Evolutionary conservation across 1,140 invertebrate genomes (phyloP).

Genomic region (Condylostylus longicornis): DNA sequence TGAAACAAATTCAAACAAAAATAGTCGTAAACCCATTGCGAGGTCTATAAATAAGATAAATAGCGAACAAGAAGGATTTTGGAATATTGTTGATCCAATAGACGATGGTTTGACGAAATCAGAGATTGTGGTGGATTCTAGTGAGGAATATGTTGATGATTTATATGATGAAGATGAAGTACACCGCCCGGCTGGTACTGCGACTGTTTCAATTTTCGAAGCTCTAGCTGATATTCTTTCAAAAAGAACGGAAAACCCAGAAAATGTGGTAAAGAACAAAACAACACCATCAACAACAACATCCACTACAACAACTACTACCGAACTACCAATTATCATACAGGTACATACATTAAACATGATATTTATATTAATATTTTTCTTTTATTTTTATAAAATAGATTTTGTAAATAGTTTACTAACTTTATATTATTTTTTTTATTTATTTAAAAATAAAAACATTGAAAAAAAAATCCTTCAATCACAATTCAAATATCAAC

Average conservation of each 20-base stretch:
- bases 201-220: conserved; percentile 39
- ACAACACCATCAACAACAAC: conserved; percentile 6
- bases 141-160: conserved; percentile 37
- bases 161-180: conserved; percentile 1
- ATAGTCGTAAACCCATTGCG: too few relatives aligned
- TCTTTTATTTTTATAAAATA: too few relatives aligned
- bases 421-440: too few relatives aligned
- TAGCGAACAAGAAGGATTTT: conserved; percentile 1
- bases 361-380: too few relatives aligned
- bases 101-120: conserved; percentile 3
- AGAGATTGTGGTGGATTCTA: conserved; percentile 34
- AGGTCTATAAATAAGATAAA: too few relatives aligned
- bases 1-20: too few relatives aligned
- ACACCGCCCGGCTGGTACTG: conserved; percentile 29
- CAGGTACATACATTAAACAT: too few relatives aligned
- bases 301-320: conserved; percentile 2
- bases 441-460: too few relatives aligned
- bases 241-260: conserved; percentile 6
- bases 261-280: conserved; percentile 2
- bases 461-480: too few relatives aligned
- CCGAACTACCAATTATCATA: neutral
- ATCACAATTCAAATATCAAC: too few relatives aligned
- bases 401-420: too few relatives aligned
- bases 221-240: conserved; percentile 37
- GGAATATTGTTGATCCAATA: conserved; percentile 5